Conservation (phyloP, 2,113 vertebrate species). For the Gasterosteus nipponicus region DNA sequence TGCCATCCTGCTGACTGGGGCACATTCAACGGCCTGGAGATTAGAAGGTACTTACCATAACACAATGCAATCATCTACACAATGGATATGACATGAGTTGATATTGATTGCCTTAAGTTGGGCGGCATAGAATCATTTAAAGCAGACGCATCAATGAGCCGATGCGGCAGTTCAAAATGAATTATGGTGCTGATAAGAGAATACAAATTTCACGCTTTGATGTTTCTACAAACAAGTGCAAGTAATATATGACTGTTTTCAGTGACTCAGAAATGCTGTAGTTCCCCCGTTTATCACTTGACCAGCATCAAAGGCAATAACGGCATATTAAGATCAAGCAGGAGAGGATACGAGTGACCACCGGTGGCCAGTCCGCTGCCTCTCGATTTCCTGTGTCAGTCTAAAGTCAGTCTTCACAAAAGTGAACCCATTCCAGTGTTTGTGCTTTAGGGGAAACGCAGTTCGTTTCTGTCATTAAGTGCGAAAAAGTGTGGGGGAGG, state of each 20-base stretch:
- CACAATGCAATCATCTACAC: constrained; percentile 36
- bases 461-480: constrained; percentile 71
- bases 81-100: constrained; percentile 1
- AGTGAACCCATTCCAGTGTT: constrained; percentile 58
- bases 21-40: constrained; percentile 47
- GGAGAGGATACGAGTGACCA: constrained; percentile 1
- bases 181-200: neutral
- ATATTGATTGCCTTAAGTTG: neutral
- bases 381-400: constrained; percentile 41
- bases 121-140: neutral
- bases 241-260: constrained; percentile 41
- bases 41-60: constrained; percentile 38
- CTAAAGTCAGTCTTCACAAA: constrained; percentile 6
- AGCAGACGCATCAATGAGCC: neutral
- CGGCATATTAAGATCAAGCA: constrained; percentile 16
- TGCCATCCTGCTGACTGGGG: constrained; percentile 69
- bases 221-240: constrained; percentile 12
- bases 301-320: constrained; percentile 43
- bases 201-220: neutral
- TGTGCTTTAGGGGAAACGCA: constrained; percentile 59
- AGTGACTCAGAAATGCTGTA: constrained; percentile 44
- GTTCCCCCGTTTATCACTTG: constrained; percentile 52
- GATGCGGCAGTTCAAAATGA: neutral
- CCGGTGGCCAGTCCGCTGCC: neutral
- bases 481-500: constrained; percentile 75